Base-by-base conservation (phyloP, 2,113 vertebrate species). In the Himantopus leucocephalus region DNA sequence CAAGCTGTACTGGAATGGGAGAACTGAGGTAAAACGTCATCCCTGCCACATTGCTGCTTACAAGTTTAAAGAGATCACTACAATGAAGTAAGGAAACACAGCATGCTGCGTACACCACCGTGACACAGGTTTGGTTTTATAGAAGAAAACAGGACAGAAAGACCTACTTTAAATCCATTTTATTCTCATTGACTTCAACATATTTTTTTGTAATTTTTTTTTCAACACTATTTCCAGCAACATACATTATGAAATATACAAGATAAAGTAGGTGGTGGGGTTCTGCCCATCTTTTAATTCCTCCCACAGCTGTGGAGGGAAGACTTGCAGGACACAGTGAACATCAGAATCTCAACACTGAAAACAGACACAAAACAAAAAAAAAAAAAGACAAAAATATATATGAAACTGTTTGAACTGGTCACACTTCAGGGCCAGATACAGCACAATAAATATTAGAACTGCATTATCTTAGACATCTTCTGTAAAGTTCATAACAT, bases 381-480 rank as follows among this genome's bases (percentile, higher is more conserved):
- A 91, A 94, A 74, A 70, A 84, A 39, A 39, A 39, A 95, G 70
- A 96, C 81, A 93, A 95, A 98, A 98, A 98, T 96, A 98, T 96
- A 94, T 96, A 95, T 80, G 97, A 98, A 98, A 98, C 97, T 97
- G 94, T 92, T 96, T 96, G 94, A 97, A 98, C 95, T 97, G 97
- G 97, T 97, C 98, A 97, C 96, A 95, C 93, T 82, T 96, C 88
- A 87, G 94, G 97, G 96, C 94, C 89, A 97, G 95, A 86, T 90
- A 98, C 90, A 97, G 97, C 97, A 98, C 98, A 98, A 98, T 98
- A 98, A 98, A 98, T 98, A 98, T 95, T 91, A 97, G 96, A 98
- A 95, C 92, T 96, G 96, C 87, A 97, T 97, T 94, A 96, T 97
- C 91, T 97, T 88, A 98, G 95, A 98, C 96, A 96, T 97, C 52